Percentiles rank a stretch among this genome's conserved stretches.
Conservation (phyloP, 2,797 vertebrate genomes). For the Forpus xanthops region DNA sequence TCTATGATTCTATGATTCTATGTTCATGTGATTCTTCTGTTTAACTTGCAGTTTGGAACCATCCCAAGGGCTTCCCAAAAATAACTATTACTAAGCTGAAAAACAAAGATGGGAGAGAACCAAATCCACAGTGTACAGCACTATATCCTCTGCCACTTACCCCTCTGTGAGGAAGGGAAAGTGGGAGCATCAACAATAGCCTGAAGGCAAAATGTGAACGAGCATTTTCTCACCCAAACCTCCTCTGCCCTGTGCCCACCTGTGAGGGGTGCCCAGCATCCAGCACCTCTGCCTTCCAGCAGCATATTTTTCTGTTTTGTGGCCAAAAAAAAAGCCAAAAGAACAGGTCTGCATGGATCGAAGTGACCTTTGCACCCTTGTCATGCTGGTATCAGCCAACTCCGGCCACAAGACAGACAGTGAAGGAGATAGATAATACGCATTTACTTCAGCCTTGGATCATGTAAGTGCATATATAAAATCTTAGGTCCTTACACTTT, state of each 20-base stretch:
- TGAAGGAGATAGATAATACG: accelerated
- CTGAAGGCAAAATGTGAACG: accelerated
- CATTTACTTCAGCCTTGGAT: not conserved
- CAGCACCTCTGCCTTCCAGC: not conserved
- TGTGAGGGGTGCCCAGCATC: not conserved
- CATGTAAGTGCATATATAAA: not conserved
- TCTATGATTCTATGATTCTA: no score
- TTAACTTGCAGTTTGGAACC: not conserved
- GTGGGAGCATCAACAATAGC: accelerated
- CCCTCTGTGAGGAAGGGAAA: not conserved
- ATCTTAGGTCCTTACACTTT: not conserved
- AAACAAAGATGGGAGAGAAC: not conserved
- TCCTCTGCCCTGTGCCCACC: accelerated
- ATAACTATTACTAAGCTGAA: not conserved
- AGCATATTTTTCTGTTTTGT: accelerated
- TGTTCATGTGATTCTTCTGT: not conserved
- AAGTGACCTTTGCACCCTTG: not conserved
- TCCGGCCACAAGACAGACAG: not conserved
- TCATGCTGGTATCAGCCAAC: accelerated
- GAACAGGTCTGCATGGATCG: not conserved
- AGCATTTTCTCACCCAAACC: not conserved
- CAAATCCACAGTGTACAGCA: not conserved
- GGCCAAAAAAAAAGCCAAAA: not conserved
- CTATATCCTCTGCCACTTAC: not conserved
- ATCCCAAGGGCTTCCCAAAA: not conserved